phyloP scores from a whole-genome alignment of 2,113 vertebrate genomes.

The Salvator merianae region DNA sequence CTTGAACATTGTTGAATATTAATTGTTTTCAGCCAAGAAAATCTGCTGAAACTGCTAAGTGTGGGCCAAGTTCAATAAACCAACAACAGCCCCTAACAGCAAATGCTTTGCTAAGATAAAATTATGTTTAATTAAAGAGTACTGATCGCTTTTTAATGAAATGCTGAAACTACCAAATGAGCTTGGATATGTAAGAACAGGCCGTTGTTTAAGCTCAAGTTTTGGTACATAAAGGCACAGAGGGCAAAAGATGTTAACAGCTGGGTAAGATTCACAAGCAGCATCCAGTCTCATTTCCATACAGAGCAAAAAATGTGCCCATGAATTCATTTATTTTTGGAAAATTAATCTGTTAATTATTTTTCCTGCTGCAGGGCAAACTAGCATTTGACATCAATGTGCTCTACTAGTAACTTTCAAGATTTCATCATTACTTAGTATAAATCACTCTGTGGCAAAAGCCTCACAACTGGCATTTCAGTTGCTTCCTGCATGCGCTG shows the following conservation, averaged over 20 bases:
- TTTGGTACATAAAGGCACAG: constrained; percentile 18
- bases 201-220: constrained; percentile 22
- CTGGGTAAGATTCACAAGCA: background rate
- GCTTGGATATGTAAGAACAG: constrained; percentile 6
- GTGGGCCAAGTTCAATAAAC: constrained; percentile 69
- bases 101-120: constrained; percentile 71
- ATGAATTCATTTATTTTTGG: constrained; percentile 36
- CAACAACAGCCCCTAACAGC: constrained; percentile 54
- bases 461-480: constrained; percentile 38
- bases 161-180: constrained; percentile 57
- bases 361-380: constrained; percentile 42
- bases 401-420: constrained; percentile 22
- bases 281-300: constrained; percentile 12
- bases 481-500: constrained; percentile 31
- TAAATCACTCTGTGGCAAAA: background rate
- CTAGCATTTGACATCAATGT: constrained; percentile 7
- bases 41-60: constrained; percentile 63
- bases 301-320: constrained; percentile 26
- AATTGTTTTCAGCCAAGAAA: constrained; percentile 58
- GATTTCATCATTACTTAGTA: constrained; percentile 38
- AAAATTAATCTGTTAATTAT: constrained; percentile 35
- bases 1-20: constrained; percentile 44
- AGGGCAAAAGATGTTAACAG: background rate
- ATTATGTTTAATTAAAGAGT: constrained; percentile 69
- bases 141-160: constrained; percentile 69